Evolutionary conservation across 2,113 vertebrate genomes (phyloP).

Genomic region (Nestor notabilis): DNA sequence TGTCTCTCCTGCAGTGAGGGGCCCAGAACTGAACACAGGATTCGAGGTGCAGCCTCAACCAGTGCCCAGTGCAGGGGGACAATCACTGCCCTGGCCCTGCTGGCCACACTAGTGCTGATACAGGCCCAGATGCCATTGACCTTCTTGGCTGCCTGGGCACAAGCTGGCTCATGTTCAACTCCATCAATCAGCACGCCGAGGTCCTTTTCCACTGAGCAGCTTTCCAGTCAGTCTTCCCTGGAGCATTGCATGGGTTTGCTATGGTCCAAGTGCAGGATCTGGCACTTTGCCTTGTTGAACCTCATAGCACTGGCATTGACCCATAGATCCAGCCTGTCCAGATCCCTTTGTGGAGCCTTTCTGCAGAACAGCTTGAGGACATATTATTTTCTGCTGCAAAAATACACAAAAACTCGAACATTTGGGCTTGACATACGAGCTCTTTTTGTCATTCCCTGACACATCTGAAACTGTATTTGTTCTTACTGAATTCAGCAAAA

Average conservation of each 20-base stretch:
- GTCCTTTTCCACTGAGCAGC: background rate
- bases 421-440: background rate
- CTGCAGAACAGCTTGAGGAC: background rate
- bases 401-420: background rate
- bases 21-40: background rate
- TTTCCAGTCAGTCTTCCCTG: background rate
- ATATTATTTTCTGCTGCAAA: background rate
- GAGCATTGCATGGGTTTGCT: rapidly evolving
- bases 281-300: too few relatives aligned
- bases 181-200: background rate
- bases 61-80: rapidly evolving
- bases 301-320: background rate
- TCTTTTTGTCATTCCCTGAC: background rate
- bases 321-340: background rate
- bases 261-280: background rate
- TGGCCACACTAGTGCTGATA: background rate
- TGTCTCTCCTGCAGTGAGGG: background rate
- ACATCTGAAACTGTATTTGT: background rate
- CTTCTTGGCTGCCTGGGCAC: background rate
- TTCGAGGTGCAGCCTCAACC: rapidly evolving
- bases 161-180: background rate
- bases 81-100: background rate
- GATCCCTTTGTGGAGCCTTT: background rate
- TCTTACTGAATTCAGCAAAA: background rate
- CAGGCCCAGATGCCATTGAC: rapidly evolving